Conservation (phyloP, 2,888 invertebrate genomes). For the Tiliacea citrago region DNA sequence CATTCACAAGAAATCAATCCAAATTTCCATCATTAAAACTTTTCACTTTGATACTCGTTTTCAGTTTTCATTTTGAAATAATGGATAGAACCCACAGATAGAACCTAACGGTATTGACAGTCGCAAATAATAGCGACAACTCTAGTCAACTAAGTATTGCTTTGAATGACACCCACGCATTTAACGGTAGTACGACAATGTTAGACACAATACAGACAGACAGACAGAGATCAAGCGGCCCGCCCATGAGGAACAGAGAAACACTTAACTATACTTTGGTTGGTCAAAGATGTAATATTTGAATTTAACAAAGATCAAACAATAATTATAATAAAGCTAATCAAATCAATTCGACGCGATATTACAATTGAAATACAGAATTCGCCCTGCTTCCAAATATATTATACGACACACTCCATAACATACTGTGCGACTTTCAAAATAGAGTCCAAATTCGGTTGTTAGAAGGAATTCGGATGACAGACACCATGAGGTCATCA, state of each 20-base stretch:
- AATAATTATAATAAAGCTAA: constrained; percentile 23
- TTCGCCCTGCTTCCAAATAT: constrained; percentile 40
- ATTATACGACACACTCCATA: constrained; percentile 7
- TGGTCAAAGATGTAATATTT: not conserved
- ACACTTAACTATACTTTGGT: not conserved
- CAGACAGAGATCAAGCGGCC: not conserved
- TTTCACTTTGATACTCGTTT: not conserved
- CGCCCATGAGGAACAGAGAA: not conserved
- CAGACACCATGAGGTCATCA: constrained; percentile 74
- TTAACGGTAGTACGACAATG: constrained; percentile 20
- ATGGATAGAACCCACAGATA: not conserved
- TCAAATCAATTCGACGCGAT: constrained; percentile 48
- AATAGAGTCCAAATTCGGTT: constrained; percentile 35
- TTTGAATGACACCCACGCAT: constrained; percentile 43
- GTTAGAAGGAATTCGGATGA: constrained; percentile 41
- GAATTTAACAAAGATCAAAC: constrained; percentile 21
- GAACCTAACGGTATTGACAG: not conserved
- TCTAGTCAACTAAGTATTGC: not conserved
- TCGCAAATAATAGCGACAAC: constrained; percentile 11
- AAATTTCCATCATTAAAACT: not conserved
- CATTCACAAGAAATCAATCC: not conserved
- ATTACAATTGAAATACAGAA: constrained; percentile 36
- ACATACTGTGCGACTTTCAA: not conserved
- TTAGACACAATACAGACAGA: constrained; percentile 1
- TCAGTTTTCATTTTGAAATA: not conserved